Percentiles rank a stretch among this genome's conserved stretches.
phyloP scores from a whole-genome alignment of 2,888 invertebrate genomes.

The Noctua janthina region DNA sequence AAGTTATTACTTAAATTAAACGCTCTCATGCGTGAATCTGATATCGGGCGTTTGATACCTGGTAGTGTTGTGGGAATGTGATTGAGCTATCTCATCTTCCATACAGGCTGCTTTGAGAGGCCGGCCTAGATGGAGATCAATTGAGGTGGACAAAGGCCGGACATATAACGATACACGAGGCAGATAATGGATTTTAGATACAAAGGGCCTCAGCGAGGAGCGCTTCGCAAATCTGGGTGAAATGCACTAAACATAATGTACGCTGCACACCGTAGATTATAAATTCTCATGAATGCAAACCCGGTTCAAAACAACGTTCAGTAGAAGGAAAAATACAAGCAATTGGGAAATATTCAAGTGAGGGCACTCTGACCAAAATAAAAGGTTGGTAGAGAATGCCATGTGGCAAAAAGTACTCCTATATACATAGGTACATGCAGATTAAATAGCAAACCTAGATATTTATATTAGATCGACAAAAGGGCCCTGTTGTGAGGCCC shows the following conservation, averaged over 20 bases:
- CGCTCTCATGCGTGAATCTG: not conserved
- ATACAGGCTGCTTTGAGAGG: too few relatives aligned
- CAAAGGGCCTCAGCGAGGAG: not conserved
- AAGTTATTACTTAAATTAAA: constrained; percentile 1
- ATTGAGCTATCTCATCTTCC: not conserved
- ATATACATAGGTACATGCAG: too few relatives aligned
- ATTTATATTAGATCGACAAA: not conserved
- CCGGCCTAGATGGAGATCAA: not conserved
- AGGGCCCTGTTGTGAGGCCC: not conserved
- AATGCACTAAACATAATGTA: not conserved
- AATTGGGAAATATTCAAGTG: too few relatives aligned
- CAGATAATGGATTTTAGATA: constrained; percentile 1
- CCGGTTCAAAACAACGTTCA: not conserved
- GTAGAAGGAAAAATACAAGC: too few relatives aligned
- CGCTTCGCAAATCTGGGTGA: not conserved
- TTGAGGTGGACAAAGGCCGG: constrained; percentile 10
- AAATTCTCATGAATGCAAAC: not conserved
- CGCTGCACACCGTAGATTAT: not conserved
- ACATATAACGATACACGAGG: not conserved
- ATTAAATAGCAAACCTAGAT: too few relatives aligned
- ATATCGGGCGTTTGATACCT: constrained; percentile 7
- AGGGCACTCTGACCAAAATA: too few relatives aligned
- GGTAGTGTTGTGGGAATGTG: not conserved
- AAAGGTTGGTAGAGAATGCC: too few relatives aligned
- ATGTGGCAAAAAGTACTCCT: too few relatives aligned